phyloP scores from a whole-genome alignment of 2,888 invertebrate genomes.

The Dysmachus trigonus region DNA sequence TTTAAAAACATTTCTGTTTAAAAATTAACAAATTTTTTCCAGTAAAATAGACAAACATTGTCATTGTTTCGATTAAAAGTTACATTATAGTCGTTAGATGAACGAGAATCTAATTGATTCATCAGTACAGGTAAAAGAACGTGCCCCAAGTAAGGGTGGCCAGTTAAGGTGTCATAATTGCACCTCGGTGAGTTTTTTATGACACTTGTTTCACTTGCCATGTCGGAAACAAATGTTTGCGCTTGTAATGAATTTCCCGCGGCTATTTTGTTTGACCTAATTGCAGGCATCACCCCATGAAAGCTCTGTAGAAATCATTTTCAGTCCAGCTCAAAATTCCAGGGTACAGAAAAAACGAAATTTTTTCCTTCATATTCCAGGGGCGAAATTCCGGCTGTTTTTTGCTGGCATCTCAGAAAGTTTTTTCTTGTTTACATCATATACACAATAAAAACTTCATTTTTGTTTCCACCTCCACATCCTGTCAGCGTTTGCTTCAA shows the following conservation, averaged over 20 bases:
- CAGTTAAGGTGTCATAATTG: neutral
- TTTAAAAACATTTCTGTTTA: too few species aligned
- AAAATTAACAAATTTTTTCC: too few species aligned
- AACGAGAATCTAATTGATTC: too few species aligned
- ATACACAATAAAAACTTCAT: neutral
- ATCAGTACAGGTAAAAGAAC: neutral
- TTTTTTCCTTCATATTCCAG: neutral
- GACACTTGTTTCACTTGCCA: neutral
- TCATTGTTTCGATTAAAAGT: too few species aligned
- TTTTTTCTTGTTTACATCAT: neutral
- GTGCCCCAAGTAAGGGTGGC: neutral
- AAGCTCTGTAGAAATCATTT: neutral
- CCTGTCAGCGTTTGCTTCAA: neutral
- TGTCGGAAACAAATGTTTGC: neutral
- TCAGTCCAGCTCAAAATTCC: neutral
- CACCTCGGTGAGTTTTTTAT: neutral
- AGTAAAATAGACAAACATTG: too few species aligned
- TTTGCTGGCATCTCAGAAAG: neutral
- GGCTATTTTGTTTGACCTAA: neutral
- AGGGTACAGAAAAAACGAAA: neutral
- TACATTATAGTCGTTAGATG: too few species aligned
- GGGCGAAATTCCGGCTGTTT: neutral
- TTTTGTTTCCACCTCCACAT: neutral
- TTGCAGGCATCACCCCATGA: neutral
- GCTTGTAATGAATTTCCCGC: neutral